phyloP scores from a whole-genome alignment of 2,797 vertebrate genomes.

The Galaxias olidus region DNA sequence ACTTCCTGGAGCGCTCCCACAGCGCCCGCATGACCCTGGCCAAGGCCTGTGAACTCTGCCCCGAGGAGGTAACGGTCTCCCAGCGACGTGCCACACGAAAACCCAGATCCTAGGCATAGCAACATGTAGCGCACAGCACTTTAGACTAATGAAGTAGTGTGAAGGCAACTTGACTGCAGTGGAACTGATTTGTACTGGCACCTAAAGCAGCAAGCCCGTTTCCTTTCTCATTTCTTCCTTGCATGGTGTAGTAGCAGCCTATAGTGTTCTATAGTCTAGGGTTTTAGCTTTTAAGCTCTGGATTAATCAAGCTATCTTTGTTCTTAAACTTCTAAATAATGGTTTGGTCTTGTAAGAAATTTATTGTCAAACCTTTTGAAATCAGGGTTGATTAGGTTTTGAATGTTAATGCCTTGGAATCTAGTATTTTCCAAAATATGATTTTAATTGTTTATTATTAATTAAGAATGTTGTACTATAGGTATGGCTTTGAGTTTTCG shows the following conservation, averaged over 20 bases:
- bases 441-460: not conserved
- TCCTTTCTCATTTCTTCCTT: too few relatives aligned
- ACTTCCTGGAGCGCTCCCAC: slow-evolving; percentile 98
- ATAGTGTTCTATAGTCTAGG: not conserved
- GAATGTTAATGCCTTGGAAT: too few relatives aligned
- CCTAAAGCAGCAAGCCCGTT: too few relatives aligned
- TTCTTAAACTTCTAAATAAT: not conserved
- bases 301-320: not conserved
- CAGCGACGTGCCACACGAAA: too few relatives aligned
- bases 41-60: slow-evolving; percentile 99
- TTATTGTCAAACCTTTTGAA: not conserved
- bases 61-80: slow-evolving; percentile 89
- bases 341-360: too few relatives aligned
- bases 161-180: too few relatives aligned
- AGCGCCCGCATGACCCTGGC: slow-evolving; percentile 99
- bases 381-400: not conserved
- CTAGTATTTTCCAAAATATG: not conserved
- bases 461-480: slow-evolving; percentile 42
- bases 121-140: too few relatives aligned
- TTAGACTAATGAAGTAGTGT: too few relatives aligned
- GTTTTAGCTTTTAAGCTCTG: not conserved
- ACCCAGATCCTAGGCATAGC: too few relatives aligned
- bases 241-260: too few relatives aligned
- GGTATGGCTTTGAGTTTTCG: slow-evolving; percentile 62
- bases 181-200: too few relatives aligned